Evolutionary conservation across 2,113 vertebrate genomes (phyloP).

Genomic region (Phycodurus eques): DNA sequence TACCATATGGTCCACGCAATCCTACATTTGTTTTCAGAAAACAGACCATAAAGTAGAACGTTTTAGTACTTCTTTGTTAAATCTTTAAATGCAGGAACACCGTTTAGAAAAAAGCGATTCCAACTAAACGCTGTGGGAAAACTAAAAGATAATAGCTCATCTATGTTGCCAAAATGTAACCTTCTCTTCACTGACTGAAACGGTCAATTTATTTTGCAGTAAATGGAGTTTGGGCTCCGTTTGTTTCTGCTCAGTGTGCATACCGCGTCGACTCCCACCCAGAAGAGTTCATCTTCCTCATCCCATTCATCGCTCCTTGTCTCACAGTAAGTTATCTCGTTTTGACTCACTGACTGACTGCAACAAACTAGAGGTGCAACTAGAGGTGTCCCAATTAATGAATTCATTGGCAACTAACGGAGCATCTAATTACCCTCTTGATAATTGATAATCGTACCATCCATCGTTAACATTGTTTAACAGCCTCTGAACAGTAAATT

Average conservation of each 20-base stretch:
- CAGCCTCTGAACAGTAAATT: too few species aligned
- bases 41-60: background rate
- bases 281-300: slow-evolving; percentile 46
- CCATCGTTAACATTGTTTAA: too few species aligned
- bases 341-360: background rate
- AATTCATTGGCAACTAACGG: too few species aligned
- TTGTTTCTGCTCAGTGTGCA: slow-evolving; percentile 63
- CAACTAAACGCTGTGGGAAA: background rate
- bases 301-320: slow-evolving; percentile 50
- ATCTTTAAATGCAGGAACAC: background rate
- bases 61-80: background rate
- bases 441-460: too few species aligned
- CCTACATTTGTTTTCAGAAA: background rate
- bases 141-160: background rate
- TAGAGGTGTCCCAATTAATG: background rate
- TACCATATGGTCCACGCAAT: background rate
- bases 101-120: background rate
- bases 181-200: background rate
- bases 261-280: slow-evolving; percentile 28
- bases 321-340: slow-evolving; percentile 54
- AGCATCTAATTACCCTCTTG: too few species aligned
- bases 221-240: slow-evolving; percentile 48
- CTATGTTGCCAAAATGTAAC: background rate
- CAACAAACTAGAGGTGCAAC: background rate
- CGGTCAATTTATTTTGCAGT: slow-evolving; percentile 42